Conservation (phyloP, 1,140 invertebrate species). For the Fragariocoptes setiger region DNA sequence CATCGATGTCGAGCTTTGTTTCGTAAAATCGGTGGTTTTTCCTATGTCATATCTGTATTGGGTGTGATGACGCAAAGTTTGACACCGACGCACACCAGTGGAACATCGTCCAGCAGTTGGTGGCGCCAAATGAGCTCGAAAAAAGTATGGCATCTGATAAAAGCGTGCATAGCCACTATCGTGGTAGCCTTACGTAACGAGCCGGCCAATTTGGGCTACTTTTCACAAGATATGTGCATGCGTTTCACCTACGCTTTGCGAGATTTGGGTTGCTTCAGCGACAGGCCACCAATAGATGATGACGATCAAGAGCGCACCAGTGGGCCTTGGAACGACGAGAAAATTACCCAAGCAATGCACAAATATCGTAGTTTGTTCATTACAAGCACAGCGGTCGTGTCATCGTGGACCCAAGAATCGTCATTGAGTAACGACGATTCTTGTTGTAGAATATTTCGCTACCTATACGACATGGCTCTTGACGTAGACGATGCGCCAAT, state of each 20-base stretch:
- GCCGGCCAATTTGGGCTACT: slow-evolving; percentile 92
- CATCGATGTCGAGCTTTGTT: slow-evolving; percentile 84
- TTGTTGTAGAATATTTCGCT: too few species aligned
- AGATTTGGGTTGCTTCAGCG: slow-evolving; percentile 50
- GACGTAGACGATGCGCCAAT: too few species aligned
- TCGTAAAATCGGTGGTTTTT: slow-evolving; percentile 83
- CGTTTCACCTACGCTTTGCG: slow-evolving; percentile 66
- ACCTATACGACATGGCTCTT: too few species aligned
- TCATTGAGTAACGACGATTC: too few species aligned
- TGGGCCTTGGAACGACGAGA: too few species aligned
- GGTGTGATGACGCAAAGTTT: slow-evolving; percentile 35
- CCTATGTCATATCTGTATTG: slow-evolving; percentile 79
- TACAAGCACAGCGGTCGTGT: too few species aligned
- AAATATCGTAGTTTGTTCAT: too few species aligned
- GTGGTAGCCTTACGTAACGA: slow-evolving; percentile 93
- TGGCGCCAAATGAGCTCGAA: slow-evolving; percentile 9
- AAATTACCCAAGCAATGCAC: too few species aligned
- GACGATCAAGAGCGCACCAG: slow-evolving; percentile 4
- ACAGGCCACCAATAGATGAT: slow-evolving; percentile 9
- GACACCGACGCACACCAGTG: not conserved
- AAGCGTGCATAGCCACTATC: slow-evolving; percentile 83
- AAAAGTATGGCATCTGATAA: slow-evolving; percentile 26
- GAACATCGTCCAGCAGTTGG: not conserved
- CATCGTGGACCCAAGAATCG: too few species aligned
- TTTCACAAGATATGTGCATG: slow-evolving; percentile 75